Percentiles rank a stretch among this genome's conserved stretches.
Evolutionary conservation across 2,888 invertebrate species (phyloP).

Genomic region (Nephrocerus scutellatus): DNA sequence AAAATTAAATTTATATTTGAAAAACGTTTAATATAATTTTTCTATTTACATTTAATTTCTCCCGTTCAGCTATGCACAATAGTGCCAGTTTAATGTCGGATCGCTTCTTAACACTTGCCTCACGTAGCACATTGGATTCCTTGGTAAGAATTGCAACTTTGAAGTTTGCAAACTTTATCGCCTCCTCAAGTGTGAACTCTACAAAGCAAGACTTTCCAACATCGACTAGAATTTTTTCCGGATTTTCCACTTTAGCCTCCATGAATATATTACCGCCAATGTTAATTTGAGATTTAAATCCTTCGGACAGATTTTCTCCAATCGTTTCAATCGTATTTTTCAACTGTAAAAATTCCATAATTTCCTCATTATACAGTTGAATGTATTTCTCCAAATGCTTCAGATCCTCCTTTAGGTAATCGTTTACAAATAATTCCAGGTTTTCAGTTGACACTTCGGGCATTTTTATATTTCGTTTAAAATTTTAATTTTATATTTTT

Average conservation of each 20-base stretch:
- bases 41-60: slow-evolving; percentile 39
- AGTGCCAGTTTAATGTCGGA: slow-evolving; percentile 73
- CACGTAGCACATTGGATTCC: slow-evolving; percentile 56
- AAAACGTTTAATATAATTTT: too few species aligned
- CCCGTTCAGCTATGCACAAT: slow-evolving; percentile 59
- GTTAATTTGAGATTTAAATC: slow-evolving; percentile 65
- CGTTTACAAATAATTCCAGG: slow-evolving; percentile 67
- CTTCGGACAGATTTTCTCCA: slow-evolving; percentile 50
- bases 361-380: slow-evolving; percentile 57
- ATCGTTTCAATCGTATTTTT: slow-evolving; percentile 63
- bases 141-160: slow-evolving; percentile 60
- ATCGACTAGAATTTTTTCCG: slow-evolving; percentile 61
- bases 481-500: too few species aligned
- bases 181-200: slow-evolving; percentile 66
- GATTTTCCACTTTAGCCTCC: slow-evolving; percentile 64
- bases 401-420: slow-evolving; percentile 67
- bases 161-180: slow-evolving; percentile 61
- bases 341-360: slow-evolving; percentile 66
- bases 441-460: too few species aligned
- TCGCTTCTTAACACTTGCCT: slow-evolving; percentile 63
- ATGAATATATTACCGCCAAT: slow-evolving; percentile 80
- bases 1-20: too few species aligned
- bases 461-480: too few species aligned
- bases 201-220: slow-evolving; percentile 70
- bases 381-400: slow-evolving; percentile 54